Evolutionary conservation across 2,113 vertebrate genomes (phyloP).

Genomic region (Gobius niger): DNA sequence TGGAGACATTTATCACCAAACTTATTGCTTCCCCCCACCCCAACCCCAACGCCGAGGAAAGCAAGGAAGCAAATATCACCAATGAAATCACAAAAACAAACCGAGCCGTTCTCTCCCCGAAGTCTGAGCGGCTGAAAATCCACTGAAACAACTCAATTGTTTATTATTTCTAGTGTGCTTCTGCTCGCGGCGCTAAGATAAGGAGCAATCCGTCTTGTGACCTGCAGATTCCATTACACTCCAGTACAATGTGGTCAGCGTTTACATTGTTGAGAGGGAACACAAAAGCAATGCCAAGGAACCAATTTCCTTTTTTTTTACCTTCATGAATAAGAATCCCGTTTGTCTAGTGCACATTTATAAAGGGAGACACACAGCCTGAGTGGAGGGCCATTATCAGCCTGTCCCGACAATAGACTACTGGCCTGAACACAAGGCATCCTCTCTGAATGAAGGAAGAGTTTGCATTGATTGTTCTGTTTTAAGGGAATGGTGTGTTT

Average conservation of each 20-base stretch:
- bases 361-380: constrained; percentile 59
- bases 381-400: constrained; percentile 60
- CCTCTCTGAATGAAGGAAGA: constrained; percentile 22
- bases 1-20: constrained; percentile 38
- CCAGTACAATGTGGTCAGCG: constrained; percentile 55
- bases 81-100: constrained; percentile 48
- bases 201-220: constrained; percentile 63
- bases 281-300: constrained; percentile 67
- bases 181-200: constrained; percentile 52
- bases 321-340: constrained; percentile 69
- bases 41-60: constrained; percentile 10
- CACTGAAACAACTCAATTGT: constrained; percentile 48
- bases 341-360: constrained; percentile 64
- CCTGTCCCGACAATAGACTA: constrained; percentile 40
- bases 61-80: constrained; percentile 31
- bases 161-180: constrained; percentile 61
- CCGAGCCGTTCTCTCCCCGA: constrained; percentile 24
- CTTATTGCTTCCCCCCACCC: constrained; percentile 39
- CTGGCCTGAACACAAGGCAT: constrained; percentile 13
- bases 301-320: constrained; percentile 69
- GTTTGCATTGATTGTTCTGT: constrained; percentile 1
- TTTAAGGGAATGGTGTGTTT: constrained; percentile 1
- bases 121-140: constrained; percentile 32
- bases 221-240: constrained; percentile 67
- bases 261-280: constrained; percentile 49